Evolutionary conservation across 2,888 invertebrate species (phyloP).

Genomic region (Hemistola chrysoprasaria): DNA sequence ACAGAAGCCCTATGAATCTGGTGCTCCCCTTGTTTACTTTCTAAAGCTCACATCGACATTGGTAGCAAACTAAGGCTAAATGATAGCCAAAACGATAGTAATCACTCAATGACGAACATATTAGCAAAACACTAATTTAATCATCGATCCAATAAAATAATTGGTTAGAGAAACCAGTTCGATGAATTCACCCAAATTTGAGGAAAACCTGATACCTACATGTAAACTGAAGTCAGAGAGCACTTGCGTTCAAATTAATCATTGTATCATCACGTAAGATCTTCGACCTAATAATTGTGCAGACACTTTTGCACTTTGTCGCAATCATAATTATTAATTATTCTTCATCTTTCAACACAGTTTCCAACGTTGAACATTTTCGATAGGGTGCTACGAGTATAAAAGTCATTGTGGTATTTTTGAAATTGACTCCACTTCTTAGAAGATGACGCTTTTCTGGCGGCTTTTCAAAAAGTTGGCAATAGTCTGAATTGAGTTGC

Average conservation of each 20-base stretch:
- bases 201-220: conserved; percentile 8
- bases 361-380: no score
- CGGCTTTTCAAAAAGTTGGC: conserved; percentile 13
- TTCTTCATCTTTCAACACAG: not conserved
- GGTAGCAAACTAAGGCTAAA: no score
- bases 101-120: no score
- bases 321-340: not conserved
- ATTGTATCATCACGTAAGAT: conserved; percentile 8
- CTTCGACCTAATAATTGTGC: not conserved
- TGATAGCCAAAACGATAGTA: no score
- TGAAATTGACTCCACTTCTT: conserved; percentile 12
- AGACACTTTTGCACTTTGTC: not conserved
- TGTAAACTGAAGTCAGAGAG: conserved; percentile 2
- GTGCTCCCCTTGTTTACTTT: no score
- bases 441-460: conserved; percentile 18
- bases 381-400: no score
- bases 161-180: no score
- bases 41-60: no score
- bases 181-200: not conserved
- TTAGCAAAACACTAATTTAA: no score
- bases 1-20: no score
- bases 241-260: conserved; percentile 17
- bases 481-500: conserved; percentile 5
- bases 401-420: conserved; percentile 1
- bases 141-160: no score